These are phyloP conservation scores for Salvelinus fontinalis DNA, from an alignment of 2,113 vertebrate species.

Conservation along the genomic window DNA sequence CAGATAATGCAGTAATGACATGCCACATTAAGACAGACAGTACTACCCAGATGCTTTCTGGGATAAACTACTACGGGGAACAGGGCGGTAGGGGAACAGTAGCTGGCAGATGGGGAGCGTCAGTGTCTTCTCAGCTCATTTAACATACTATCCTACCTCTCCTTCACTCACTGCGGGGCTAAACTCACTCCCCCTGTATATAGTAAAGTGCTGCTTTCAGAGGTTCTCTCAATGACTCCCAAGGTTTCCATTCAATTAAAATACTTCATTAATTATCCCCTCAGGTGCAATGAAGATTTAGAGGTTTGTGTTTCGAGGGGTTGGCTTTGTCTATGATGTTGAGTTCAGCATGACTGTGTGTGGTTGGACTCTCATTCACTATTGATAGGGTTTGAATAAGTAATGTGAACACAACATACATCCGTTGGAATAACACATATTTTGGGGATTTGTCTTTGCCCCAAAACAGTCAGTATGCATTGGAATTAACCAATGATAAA, in stretches of 20 bases:
- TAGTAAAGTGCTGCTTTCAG: too few species aligned
- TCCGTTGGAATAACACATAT: background rate
- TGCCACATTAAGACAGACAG: background rate
- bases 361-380: background rate
- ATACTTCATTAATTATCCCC: too few species aligned
- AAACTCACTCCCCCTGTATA: slow-evolving; percentile 21
- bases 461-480: too few species aligned
- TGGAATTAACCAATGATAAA: too few species aligned
- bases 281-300: too few species aligned
- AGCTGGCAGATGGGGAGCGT: slow-evolving; percentile 51
- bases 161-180: slow-evolving; percentile 1
- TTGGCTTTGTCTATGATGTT: slow-evolving; percentile 10
- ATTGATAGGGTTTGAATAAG: background rate
- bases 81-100: slow-evolving; percentile 4
- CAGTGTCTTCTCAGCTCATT: slow-evolving; percentile 5
- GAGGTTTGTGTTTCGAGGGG: too few species aligned
- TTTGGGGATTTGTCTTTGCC: background rate
- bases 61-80: slow-evolving; percentile 26
- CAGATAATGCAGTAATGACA: too few species aligned
- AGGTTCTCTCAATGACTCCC: background rate
- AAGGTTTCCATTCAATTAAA: slow-evolving; percentile 2
- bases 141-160: slow-evolving; percentile 30
- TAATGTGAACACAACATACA: background rate
- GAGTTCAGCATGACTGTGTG: slow-evolving; percentile 18
- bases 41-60: slow-evolving; percentile 42